Evolutionary conservation across 2,888 invertebrate species (phyloP), one percentile per base, ranked within the genome.

Genomic region (Plutella xylostella): DNA sequence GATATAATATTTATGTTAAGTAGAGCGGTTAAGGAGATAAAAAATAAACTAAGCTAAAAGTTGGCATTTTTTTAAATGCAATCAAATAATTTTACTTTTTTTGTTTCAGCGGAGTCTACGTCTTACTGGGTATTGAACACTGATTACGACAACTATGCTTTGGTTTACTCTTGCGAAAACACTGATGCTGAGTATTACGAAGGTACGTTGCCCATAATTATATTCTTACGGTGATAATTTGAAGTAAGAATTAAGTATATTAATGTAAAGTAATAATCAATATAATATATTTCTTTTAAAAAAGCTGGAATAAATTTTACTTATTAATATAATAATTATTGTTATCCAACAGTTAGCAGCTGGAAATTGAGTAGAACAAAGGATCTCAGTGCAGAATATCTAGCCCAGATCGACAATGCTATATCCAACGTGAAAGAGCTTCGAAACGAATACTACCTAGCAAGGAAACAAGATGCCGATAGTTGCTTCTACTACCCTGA

Each of bases 101-200:
- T 45, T 40, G 17, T 59, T 58, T 12, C 58, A 67, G 67, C n/a
- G 22, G 46, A 49, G 11, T 12, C 33, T 4, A 33, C 38, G 19
- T 21, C 38, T 1, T 88, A 88, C 56, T 88, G 87, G 86, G 65
- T 89, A 15, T 50, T 89, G 15, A 86, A 79, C 34, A 88, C 89
- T 0, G 89, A 89, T 47, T 72, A 90, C 57, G 68, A 71, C 0
- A 75, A 73, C 48, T 89, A 85, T 52, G 72, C 88, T 1, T 79
- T 89, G 2, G 85, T 88, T 1, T 89, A 88, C 80, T 86, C 87
- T 40, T 89, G 89, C 55, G 3, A 14, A 4, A 39, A 48, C 18
- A 6, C 47, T 14, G 18, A 12, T n/a, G n/a, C n/a, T n/a, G n/a
- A n/a, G n/a, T n/a, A n/a, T n/a, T n/a, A 28, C 28, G n/a, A 12